Conservation (phyloP, 2,888 invertebrate species). For the Drosophila melanosoma region DNA sequence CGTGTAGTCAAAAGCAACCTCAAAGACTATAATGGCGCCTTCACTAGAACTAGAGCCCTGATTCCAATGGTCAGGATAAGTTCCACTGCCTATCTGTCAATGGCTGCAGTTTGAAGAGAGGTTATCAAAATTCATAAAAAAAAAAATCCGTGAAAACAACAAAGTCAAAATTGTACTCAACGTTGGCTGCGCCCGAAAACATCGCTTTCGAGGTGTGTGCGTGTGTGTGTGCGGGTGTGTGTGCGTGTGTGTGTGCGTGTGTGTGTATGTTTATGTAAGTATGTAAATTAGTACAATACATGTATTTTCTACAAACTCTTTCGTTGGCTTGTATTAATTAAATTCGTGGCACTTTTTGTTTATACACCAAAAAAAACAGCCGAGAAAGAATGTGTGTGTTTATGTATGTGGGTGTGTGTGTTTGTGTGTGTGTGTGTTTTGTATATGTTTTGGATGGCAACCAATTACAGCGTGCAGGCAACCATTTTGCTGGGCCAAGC, state of each 20-base stretch:
- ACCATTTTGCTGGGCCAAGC: slow-evolving; percentile 50
- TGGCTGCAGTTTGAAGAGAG: neutral
- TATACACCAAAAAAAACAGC: slow-evolving; percentile 34
- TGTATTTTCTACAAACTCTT: slow-evolving; percentile 55
- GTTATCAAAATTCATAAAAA: neutral
- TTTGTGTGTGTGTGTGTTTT: slow-evolving; percentile 5
- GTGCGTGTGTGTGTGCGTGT: neutral
- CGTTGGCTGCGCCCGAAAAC: neutral
- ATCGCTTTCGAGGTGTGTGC: neutral
- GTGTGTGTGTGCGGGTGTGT: neutral
- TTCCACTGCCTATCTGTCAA: neutral
- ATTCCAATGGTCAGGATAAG: neutral
- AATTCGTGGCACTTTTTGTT: slow-evolving; percentile 70
- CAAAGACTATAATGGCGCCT: neutral
- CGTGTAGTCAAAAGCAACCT: neutral
- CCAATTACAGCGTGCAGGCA: slow-evolving; percentile 50
- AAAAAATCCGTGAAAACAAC: neutral
- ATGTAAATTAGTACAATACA: neutral
- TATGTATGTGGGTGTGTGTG: slow-evolving; percentile 1
- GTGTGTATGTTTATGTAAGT: neutral
- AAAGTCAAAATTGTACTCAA: neutral
- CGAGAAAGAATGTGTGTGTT: neutral
- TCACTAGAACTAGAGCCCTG: neutral
- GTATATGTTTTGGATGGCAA: slow-evolving; percentile 4
- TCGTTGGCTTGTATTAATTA: slow-evolving; percentile 73